phyloP scores from a whole-genome alignment of 2,888 invertebrate species.

The Oeneis ivallda region DNA sequence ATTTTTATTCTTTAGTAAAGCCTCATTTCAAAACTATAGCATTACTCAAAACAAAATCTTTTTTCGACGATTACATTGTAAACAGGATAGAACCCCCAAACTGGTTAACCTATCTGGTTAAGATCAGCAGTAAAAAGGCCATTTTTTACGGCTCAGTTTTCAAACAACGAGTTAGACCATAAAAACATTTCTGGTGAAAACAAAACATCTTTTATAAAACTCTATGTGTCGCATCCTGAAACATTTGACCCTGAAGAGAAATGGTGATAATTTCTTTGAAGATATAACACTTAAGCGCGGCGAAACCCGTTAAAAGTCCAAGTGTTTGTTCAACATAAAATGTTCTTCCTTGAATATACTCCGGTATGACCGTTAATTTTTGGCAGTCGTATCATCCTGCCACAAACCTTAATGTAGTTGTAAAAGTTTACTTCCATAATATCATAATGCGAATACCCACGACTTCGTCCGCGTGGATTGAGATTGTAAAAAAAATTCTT shows the following conservation, averaged over 20 bases:
- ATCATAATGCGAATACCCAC: background rate
- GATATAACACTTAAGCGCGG: slow-evolving; percentile 38
- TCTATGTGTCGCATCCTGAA: slow-evolving; percentile 39
- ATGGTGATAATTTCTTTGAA: slow-evolving; percentile 39
- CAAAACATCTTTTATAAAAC: background rate
- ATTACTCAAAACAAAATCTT: background rate
- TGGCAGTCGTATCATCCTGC: slow-evolving; percentile 21
- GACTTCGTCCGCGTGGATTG: no score
- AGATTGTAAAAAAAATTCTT: no score
- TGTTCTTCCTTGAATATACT: slow-evolving; percentile 29
- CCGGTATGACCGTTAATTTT: slow-evolving; percentile 27
- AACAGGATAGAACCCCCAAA: background rate
- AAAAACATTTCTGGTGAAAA: slow-evolving; percentile 14
- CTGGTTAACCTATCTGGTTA: background rate
- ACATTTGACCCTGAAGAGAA: slow-evolving; percentile 31
- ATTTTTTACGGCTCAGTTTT: background rate
- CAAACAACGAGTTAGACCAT: background rate
- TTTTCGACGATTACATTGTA: background rate
- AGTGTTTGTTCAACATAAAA: slow-evolving; percentile 20
- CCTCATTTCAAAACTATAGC: background rate
- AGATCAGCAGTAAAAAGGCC: slow-evolving; percentile 12
- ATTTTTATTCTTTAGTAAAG: background rate
- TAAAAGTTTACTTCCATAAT: background rate
- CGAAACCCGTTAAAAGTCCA: slow-evolving; percentile 30
- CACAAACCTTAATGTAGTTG: slow-evolving; percentile 18